Evolutionary conservation across 2,888 invertebrate species (phyloP).

Genomic region (Ichneumon xanthorius): DNA sequence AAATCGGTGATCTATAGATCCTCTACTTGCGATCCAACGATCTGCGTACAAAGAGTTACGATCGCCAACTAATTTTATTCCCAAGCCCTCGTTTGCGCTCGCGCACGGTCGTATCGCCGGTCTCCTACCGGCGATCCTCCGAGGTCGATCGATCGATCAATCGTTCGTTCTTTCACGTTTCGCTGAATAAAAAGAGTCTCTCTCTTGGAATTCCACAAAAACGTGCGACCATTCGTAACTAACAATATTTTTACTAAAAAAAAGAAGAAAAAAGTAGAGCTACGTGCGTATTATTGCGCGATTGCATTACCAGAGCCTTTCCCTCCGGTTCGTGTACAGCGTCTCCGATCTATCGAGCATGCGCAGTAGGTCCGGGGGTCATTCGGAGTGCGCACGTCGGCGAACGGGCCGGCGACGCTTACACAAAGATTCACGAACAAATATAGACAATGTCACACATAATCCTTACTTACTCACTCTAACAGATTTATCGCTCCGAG

Average conservation of each 20-base stretch:
- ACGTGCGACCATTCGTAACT: conserved; percentile 37
- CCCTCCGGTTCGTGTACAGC: conserved; percentile 45
- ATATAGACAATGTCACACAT: conserved; percentile 33
- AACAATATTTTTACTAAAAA: conserved; percentile 32
- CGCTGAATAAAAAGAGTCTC: conserved; percentile 54
- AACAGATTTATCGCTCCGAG: conserved; percentile 15
- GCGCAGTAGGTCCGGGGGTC: conserved; percentile 25
- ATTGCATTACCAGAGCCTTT: conserved; percentile 56
- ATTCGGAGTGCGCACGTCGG: conserved; percentile 2
- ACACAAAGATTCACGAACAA: conserved; percentile 24
- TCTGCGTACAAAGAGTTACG: conserved; percentile 34
- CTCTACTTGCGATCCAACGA: conserved; percentile 20
- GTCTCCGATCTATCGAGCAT: conserved; percentile 32
- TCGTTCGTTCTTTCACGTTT: conserved; percentile 51
- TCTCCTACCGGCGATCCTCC: conserved; percentile 34
- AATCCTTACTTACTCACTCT: conserved; percentile 23
- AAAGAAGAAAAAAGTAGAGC: conserved; percentile 45
- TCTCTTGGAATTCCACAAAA: conserved; percentile 56
- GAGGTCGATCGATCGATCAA: conserved; percentile 67
- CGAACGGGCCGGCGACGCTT: neutral
- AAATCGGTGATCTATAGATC: neutral
- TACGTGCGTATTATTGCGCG: conserved; percentile 68
- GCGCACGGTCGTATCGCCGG: neutral
- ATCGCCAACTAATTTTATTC: conserved; percentile 52
- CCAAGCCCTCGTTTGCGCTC: conserved; percentile 13